These are phyloP conservation scores for Poecile atricapillus DNA, from an alignment of 2,113 vertebrate genomes.

Conservation along the genomic window DNA sequence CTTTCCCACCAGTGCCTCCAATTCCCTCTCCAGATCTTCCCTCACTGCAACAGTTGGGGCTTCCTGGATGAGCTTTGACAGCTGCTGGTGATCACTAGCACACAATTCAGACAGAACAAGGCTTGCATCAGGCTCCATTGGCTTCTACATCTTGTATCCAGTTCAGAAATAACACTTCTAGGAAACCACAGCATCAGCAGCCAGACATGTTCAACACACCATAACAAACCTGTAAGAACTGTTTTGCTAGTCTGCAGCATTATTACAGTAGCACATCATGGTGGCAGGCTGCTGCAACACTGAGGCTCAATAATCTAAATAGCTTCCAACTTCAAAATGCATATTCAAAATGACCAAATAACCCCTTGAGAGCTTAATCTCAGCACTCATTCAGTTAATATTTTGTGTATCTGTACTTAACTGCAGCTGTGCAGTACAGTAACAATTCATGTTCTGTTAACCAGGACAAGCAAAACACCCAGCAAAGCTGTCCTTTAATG, in stretches of 20 bases:
- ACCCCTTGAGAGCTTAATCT: not conserved
- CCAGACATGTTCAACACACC: not conserved
- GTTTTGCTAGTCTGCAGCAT: not conserved
- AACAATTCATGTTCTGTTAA: not conserved
- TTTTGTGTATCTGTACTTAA: not conserved
- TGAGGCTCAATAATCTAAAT: not conserved
- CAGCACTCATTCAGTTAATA: not conserved
- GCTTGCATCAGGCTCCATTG: not conserved
- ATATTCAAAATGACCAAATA: not conserved
- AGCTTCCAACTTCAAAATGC: not conserved
- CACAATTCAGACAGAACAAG: not conserved
- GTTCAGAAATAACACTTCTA: not conserved
- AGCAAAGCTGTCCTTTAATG: not conserved
- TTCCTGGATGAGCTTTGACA: slow-evolving; percentile 79
- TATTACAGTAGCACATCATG: not conserved
- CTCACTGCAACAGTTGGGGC: slow-evolving; percentile 73
- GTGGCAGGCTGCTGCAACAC: not conserved
- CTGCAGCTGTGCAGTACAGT: not conserved
- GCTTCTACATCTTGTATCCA: not conserved
- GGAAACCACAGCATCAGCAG: not conserved
- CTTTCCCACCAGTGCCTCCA: slow-evolving; percentile 82
- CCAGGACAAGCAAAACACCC: not conserved
- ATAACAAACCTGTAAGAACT: not conserved
- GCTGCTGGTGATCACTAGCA: slow-evolving; percentile 84
- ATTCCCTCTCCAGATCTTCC: slow-evolving; percentile 80